phyloP scores from a whole-genome alignment of 2,113 vertebrate species.

The Otolemur garnettii region DNA sequence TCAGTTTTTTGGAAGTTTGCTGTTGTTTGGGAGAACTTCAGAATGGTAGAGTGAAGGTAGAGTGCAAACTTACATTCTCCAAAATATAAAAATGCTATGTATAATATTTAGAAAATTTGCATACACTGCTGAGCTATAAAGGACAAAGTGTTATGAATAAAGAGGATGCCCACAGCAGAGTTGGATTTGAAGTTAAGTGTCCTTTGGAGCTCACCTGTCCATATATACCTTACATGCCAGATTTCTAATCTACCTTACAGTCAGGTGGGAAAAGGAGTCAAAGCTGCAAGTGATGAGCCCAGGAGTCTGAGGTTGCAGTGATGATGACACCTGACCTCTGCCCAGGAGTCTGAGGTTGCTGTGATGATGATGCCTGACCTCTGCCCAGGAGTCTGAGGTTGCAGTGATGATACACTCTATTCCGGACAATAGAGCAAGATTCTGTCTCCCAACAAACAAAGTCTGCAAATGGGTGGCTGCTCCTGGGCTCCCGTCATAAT shows the following conservation, averaged over 20 bases:
- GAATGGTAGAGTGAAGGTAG: not conserved
- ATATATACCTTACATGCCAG: too few species aligned
- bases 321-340: too few species aligned
- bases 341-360: too few species aligned
- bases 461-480: not conserved
- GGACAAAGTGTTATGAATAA: not conserved
- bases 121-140: not conserved
- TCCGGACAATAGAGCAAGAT: too few species aligned
- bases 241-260: not conserved
- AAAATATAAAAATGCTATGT: not conserved
- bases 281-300: not conserved
- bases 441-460: too few species aligned
- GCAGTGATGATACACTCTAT: too few species aligned
- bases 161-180: not conserved
- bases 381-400: too few species aligned
- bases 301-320: too few species aligned
- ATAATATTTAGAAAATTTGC: not conserved
- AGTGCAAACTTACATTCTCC: not conserved
- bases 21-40: not conserved
- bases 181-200: constrained; percentile 1
- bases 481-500: not conserved
- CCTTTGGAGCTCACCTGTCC: not conserved
- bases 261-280: not conserved
- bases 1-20: not conserved
- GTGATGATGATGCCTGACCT: too few species aligned